Evolutionary conservation across 1,140 invertebrate genomes (phyloP), one percentile per base, ranked within the genome.

Genomic region (Scaptomyza graminum): DNA sequence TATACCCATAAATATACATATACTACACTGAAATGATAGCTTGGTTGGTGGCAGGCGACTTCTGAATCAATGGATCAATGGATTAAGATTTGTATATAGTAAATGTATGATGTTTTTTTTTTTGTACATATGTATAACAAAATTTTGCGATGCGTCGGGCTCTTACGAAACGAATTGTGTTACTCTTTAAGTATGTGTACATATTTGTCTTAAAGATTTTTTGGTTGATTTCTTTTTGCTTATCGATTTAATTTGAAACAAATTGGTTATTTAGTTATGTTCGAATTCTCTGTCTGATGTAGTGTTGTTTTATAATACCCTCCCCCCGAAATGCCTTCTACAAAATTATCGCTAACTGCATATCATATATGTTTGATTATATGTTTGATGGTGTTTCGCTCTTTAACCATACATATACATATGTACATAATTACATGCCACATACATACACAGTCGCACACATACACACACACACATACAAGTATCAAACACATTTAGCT

Each of bases 371-470:
- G 43, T 69, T 74, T 69, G 71, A 50, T 69, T 81, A 65, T 82
- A 82, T 49, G 67, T 81, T 64, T 66, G 65, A 81, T 71, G 69
- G 47, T 61, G 65, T 76, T 72, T 76, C 62, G 57, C 69, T 67
- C 60, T 39, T 63, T 31, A 47, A 50, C 55, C 50, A 56, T 44
- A 51, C 50, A 56, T 44, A 51, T 15, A 54, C 28, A 70, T 16
- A 46, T 25, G 50, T 34, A 31, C 47, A 44, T 34, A 39, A 12
- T n/a, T 22, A 56, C 56, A 51, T 50, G n/a, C 44, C 8, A 54
- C 37, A 47, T 31, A 39, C 11, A 52, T 18, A 59, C 39, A 69
- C 13, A 57, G 39, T 65, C 31, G 44, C 16, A 69, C 59, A 31
- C 13, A 69, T 22, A 69, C 43, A 47, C 41, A 47, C 31, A 62